These are phyloP conservation scores for Lanius ludovicianus DNA, from an alignment of 2,113 vertebrate genomes.

Conservation along the genomic window DNA sequence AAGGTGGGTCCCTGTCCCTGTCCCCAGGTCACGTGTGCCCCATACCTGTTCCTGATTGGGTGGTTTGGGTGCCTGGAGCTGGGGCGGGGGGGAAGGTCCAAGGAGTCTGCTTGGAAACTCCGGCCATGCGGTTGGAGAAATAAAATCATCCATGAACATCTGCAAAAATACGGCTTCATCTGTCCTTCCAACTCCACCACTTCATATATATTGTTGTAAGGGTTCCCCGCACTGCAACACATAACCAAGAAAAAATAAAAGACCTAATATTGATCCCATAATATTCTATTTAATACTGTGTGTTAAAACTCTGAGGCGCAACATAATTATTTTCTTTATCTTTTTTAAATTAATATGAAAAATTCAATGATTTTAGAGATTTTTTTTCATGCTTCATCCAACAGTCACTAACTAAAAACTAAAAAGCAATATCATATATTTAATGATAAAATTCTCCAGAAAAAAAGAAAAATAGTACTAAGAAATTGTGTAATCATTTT, in stretches of 20 bases:
- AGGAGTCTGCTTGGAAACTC: too few species aligned
- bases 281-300: neutral
- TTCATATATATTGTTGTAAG: too few species aligned
- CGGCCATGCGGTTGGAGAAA: too few species aligned
- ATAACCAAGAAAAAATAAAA: neutral
- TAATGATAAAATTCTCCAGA: neutral
- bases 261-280: accelerated
- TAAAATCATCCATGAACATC: too few species aligned
- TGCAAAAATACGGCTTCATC: too few species aligned
- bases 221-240: too few species aligned
- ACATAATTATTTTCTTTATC: accelerated
- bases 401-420: neutral
- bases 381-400: neutral
- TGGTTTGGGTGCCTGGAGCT: too few species aligned
- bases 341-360: neutral
- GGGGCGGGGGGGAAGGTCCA: too few species aligned
- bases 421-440: neutral
- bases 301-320: neutral
- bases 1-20: too few species aligned
- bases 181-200: too few species aligned
- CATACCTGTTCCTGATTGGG: too few species aligned
- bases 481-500: neutral
- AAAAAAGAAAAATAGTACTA: neutral
- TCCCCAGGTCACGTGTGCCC: too few species aligned
- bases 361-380: neutral